Base-by-base conservation (phyloP, 2,888 invertebrate species). In the Cryptocheilus praepositus region DNA sequence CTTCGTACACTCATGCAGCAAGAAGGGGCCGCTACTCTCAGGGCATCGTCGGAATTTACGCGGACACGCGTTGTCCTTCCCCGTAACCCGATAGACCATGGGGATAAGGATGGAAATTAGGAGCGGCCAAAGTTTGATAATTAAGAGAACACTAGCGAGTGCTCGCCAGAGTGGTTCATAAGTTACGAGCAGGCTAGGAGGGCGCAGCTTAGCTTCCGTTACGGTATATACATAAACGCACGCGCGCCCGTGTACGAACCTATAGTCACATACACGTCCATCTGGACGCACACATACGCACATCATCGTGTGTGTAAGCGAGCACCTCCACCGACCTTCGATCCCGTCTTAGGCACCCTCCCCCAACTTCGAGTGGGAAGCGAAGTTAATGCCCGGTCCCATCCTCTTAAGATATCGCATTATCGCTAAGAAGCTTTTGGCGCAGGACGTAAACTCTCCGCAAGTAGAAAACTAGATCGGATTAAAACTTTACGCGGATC, bases 381-480 rank as follows among this genome's bases (percentile, higher is more conserved):
- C 46, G 65, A 60, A 76, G 70, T 73, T 77, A 77, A 75, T 75
- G 46, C 70, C 64, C 64, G 62, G 19, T 75, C 74, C 79, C 68
- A 82, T 74, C 78, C 76, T 79, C 80, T 81, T 76, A 80, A 81
- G 81, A 80, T 83, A 82, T 83, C 81, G 80, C 74, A 81, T 81
- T 81, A 83, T 74, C 78, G 77, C 77, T 83, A 81, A 80, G 81
- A 73, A 82, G 83, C 82, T 82, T 84, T 83, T 72, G 78, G 68
- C 76, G 69, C 63, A 70, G 72, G 76, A 74, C 74, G 73, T 77
- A 80, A 82, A 79, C 80, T 81, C 71, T 63, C 67, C 70, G 67
- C 77, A 73, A 73, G 77, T 78, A 75, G 77, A 83, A 82, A 82
- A 78, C 74, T 74, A 68, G 73, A 71, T 73, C 74, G 73, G 80